Percentiles rank a stretch among this genome's conserved stretches.
Conservation (phyloP, 2,113 vertebrate species). For the Isurus oxyrinchus region DNA sequence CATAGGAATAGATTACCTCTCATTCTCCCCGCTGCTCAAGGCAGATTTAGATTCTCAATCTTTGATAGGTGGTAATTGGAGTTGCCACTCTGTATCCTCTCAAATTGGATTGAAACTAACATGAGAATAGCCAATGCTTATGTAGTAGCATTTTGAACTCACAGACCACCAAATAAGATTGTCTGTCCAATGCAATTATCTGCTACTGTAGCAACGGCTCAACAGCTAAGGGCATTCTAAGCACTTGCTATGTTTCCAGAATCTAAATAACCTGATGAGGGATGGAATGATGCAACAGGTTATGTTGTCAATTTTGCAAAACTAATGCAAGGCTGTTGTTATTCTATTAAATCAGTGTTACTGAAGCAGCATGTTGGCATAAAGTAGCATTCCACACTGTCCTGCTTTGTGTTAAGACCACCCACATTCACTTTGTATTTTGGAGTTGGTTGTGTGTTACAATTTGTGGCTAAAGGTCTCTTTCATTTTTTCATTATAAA, state of each 20-base stretch:
- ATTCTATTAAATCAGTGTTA: not conserved
- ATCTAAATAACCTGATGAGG: not conserved
- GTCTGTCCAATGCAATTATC: not conserved
- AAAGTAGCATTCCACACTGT: not conserved
- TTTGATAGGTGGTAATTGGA: not conserved
- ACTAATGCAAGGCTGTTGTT: not conserved
- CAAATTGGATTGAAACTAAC: not conserved
- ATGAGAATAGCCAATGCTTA: not conserved
- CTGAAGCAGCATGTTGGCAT: not conserved
- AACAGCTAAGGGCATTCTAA: not conserved
- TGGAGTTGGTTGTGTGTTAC: not conserved
- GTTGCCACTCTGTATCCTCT: not conserved
- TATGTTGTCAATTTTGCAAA: not conserved
- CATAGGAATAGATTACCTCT: not conserved
- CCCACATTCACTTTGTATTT: not conserved
- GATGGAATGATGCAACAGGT: not conserved
- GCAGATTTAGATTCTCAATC: not conserved
- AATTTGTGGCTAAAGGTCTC: not conserved
- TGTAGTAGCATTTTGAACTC: not conserved
- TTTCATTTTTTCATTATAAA: not conserved
- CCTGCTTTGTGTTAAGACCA: slow-evolving; percentile 12
- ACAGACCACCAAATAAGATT: not conserved
- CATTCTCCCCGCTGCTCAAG: not conserved
- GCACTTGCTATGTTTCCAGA: not conserved
- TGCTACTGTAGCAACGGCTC: not conserved